These are phyloP conservation scores for Desmodus rotundus DNA, from an alignment of 2,113 vertebrate genomes.

Conservation along the genomic window DNA sequence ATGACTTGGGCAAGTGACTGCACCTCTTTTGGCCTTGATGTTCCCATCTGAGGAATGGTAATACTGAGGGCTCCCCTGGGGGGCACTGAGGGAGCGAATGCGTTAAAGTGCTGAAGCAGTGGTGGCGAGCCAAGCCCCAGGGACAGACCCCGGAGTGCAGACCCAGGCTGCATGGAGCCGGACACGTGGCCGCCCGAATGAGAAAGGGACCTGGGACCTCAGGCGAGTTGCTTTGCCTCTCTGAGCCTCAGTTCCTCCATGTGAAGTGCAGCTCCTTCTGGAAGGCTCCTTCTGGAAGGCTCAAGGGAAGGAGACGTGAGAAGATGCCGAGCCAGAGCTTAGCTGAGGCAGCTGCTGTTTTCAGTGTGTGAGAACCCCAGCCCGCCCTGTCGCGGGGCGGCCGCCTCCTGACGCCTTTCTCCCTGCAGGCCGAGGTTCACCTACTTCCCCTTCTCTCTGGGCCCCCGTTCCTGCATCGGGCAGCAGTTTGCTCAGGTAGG, in stretches of 20 bases:
- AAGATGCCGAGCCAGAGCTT: rapidly evolving
- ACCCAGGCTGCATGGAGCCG: background rate
- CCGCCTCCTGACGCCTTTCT: background rate
- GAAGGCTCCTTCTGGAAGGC: background rate
- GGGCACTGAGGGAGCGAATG: background rate
- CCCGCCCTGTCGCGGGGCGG: rapidly evolving
- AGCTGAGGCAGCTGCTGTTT: rapidly evolving
- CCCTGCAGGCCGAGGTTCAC: constrained; percentile 78
- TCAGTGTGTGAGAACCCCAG: rapidly evolving
- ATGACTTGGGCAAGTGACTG: background rate
- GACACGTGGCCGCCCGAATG: rapidly evolving
- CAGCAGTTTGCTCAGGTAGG: constrained; percentile 91
- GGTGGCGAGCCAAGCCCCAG: background rate
- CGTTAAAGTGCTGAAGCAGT: rapidly evolving
- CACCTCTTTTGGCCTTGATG: rapidly evolving
- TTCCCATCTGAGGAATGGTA: background rate
- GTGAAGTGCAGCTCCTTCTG: background rate
- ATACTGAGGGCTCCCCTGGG: rapidly evolving
- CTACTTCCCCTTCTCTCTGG: constrained; percentile 91
- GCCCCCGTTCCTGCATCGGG: constrained; percentile 91
- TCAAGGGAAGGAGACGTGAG: background rate
- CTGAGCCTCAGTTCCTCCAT: background rate
- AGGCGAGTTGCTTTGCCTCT: background rate
- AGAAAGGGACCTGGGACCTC: rapidly evolving
- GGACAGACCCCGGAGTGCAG: background rate